Evolutionary conservation across 1,140 invertebrate genomes (phyloP), one percentile per base, ranked within the genome.

Genomic region (Chironomus striatipennis): DNA sequence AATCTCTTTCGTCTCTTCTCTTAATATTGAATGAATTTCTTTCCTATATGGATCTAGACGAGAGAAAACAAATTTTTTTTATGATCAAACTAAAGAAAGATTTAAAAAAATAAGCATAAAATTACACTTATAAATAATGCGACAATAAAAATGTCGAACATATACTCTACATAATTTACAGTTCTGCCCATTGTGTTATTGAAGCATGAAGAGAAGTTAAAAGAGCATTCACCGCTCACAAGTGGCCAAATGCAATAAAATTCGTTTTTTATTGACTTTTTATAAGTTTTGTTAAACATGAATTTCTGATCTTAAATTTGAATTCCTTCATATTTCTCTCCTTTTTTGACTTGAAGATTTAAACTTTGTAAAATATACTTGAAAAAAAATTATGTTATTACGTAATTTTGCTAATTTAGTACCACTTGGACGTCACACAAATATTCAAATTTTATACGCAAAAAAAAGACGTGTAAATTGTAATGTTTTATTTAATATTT

Each of bases 61-160:
- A 57, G 12, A 57, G 47, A n/a, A 57, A 57, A 57, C 47, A 57
- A 57, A 57, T 57, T 57, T 57, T n/a, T 34, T 34, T 57, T 57
- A 57, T 57, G 47, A 57, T 57, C 12, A 57, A 57, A 57, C 47
- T 57, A 57, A n/a, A 70, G 18, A 70, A 70, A 70, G 10, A 20
- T 7, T 70, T 70, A 18, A 20, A 67, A 8, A 20, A 18, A 20
- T 18, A 70, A 70, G 65, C 65, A 70, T 70, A 70, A 70, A 70
- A 70, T 70, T 70, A 70, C 65, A 70, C 65, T 70, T 70, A 70
- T 20, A 70, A 70, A 70, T 70, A 70, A 20, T 70, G 17, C 20
- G 65, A 70, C 65, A 70, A 70, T 70, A 70, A 70, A 70, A 70
- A 70, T 70, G 65, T 70, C 65, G 20, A 70, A 70, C 65, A 70